Percentiles rank a stretch among this genome's conserved stretches.
Evolutionary conservation across 2,113 vertebrate species (phyloP).

Genomic region (Poeciliopsis prolifica): DNA sequence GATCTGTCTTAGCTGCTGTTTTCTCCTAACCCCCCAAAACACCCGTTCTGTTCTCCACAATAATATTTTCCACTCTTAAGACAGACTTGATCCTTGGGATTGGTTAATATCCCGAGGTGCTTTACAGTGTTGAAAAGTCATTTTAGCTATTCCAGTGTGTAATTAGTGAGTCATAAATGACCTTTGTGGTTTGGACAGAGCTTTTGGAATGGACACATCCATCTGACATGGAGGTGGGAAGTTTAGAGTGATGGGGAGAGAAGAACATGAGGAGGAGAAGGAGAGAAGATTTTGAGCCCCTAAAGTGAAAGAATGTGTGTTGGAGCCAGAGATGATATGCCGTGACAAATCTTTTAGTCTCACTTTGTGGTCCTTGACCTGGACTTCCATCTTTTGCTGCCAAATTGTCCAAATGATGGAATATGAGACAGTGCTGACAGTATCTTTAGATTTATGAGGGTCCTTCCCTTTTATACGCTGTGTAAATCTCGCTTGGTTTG

Average conservation of each 20-base stretch:
- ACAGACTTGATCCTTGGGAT: conserved; percentile 5
- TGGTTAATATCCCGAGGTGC: conserved; percentile 12
- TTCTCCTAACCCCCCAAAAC: conserved; percentile 19
- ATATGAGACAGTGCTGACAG: conserved; percentile 22
- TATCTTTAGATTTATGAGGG: conserved; percentile 34
- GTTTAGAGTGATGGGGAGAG: conserved; percentile 30
- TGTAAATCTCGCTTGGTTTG: conserved; percentile 10
- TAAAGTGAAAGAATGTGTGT: conserved; percentile 53
- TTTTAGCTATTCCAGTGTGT: conserved; percentile 37
- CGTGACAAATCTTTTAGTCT: conserved; percentile 51
- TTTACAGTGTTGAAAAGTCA: conserved; percentile 26
- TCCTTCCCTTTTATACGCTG: background rate
- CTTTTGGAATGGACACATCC: conserved; percentile 51
- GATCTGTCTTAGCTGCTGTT: conserved; percentile 33
- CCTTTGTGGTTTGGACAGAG: conserved; percentile 46
- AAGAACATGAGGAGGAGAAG: background rate
- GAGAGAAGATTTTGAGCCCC: conserved; percentile 18
- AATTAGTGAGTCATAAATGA: conserved; percentile 64
- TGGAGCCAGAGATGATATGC: conserved; percentile 46
- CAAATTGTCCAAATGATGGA: conserved; percentile 34
- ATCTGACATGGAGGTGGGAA: conserved; percentile 42
- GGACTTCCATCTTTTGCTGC: conserved; percentile 6
- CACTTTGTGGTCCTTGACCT: conserved; percentile 33
- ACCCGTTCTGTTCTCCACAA: conserved; percentile 12
- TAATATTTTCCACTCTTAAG: conserved; percentile 17